These are phyloP conservation scores for Steinernema carpocapsae DNA, from an alignment of 2,888 invertebrate species.

Conservation along the genomic window DNA sequence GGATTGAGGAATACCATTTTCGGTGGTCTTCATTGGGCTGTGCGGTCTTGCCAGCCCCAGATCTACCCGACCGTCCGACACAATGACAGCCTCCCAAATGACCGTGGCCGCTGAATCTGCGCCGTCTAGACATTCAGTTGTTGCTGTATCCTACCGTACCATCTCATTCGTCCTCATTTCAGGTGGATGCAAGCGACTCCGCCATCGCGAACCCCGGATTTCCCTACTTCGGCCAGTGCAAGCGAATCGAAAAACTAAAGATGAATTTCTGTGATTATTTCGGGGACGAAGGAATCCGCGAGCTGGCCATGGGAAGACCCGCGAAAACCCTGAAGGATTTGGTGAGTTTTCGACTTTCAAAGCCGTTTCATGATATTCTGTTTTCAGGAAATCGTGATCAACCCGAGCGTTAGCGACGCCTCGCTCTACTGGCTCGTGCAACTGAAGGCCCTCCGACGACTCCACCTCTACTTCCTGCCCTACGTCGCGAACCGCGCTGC, in stretches of 20 bases:
- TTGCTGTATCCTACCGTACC: too few species aligned
- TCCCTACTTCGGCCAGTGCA: slow-evolving; percentile 58
- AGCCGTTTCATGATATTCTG: too few species aligned
- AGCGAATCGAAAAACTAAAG: slow-evolving; percentile 52
- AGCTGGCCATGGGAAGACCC: slow-evolving; percentile 56
- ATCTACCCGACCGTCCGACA: too few species aligned
- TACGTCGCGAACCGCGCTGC: slow-evolving; percentile 57
- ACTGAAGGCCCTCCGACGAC: slow-evolving; percentile 49
- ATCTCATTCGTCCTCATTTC: too few species aligned
- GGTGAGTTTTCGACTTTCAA: slow-evolving; percentile 46
- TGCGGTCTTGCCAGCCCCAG: not conserved
- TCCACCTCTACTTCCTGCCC: slow-evolving; percentile 65
- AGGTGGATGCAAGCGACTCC: slow-evolving; percentile 65
- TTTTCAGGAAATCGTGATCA: slow-evolving; percentile 61
- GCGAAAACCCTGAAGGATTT: slow-evolving; percentile 55
- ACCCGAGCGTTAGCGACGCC: slow-evolving; percentile 59
- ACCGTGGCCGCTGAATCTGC: too few species aligned
- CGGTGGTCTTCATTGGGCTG: not conserved
- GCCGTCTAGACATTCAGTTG: too few species aligned
- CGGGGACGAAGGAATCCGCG: slow-evolving; percentile 58
- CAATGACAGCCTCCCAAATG: too few species aligned
- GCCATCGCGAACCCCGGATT: slow-evolving; percentile 65
- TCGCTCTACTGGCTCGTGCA: slow-evolving; percentile 57
- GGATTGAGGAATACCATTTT: too few species aligned
- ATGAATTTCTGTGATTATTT: slow-evolving; percentile 68